These are phyloP conservation scores for Misgurnus anguillicaudatus DNA, from an alignment of 2,113 vertebrate genomes.

Conservation along the genomic window DNA sequence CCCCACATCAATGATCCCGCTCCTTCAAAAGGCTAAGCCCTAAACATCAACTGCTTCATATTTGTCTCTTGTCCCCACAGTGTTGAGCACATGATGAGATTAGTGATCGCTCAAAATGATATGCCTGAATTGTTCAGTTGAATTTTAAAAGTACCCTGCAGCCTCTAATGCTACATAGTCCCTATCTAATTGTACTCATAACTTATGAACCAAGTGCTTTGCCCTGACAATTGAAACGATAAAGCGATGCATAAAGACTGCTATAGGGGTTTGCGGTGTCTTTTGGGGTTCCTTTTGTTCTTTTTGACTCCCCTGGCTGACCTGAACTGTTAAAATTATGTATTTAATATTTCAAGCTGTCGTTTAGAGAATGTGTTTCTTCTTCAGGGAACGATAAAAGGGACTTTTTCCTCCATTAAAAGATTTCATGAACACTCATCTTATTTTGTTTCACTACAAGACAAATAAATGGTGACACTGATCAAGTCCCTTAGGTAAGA, in stretches of 20 bases:
- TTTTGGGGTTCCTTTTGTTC: not conserved
- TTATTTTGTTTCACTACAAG: too few relatives aligned
- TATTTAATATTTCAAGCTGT: not conserved
- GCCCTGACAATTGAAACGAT: constrained; percentile 11
- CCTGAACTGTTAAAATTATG: not conserved
- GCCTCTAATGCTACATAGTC: constrained; percentile 1
- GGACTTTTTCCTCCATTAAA: not conserved
- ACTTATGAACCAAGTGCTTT: constrained; percentile 31
- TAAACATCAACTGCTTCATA: constrained; percentile 3
- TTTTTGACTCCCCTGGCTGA: not conserved
- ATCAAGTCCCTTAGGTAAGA: too few relatives aligned
- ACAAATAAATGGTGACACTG: too few relatives aligned
- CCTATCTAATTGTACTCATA: constrained; percentile 34
- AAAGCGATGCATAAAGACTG: not conserved
- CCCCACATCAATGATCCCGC: constrained; percentile 17
- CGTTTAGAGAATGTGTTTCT: not conserved
- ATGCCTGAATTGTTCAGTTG: constrained; percentile 43
- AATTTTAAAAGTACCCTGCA: constrained; percentile 34
- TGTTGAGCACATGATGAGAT: constrained; percentile 25
- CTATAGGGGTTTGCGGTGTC: constrained; percentile 7
- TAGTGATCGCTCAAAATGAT: constrained; percentile 25
- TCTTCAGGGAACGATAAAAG: not conserved
- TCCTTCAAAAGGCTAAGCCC: not conserved
- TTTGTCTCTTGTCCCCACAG: constrained; percentile 37
- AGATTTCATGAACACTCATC: too few relatives aligned